These are phyloP conservation scores for Cheilinus undulatus DNA, from an alignment of 2,113 vertebrate species.

Conservation along the genomic window DNA sequence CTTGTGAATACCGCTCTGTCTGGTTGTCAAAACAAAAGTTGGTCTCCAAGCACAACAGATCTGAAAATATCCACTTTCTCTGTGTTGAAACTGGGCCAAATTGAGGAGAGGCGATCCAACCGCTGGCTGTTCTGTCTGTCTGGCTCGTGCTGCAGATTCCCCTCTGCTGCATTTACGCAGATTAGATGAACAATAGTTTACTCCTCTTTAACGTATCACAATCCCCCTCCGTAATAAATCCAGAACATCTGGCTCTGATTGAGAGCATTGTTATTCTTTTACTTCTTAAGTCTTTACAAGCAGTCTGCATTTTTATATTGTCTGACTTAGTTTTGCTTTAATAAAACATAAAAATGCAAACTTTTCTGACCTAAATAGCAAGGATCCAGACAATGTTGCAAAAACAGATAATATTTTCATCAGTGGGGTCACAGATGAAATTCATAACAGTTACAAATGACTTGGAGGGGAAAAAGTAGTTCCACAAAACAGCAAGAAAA, in stretches of 20 bases:
- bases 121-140: constrained; percentile 40
- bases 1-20: constrained; percentile 61
- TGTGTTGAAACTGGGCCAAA: constrained; percentile 66
- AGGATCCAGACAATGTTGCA: constrained; percentile 30
- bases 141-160: constrained; percentile 48
- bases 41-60: constrained; percentile 80
- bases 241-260: constrained; percentile 58
- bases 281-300: constrained; percentile 24
- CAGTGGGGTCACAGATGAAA: constrained; percentile 53
- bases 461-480: constrained; percentile 33
- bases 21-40: constrained; percentile 78
- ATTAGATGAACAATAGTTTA: constrained; percentile 51
- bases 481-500: constrained; percentile 38
- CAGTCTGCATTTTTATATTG: constrained; percentile 17
- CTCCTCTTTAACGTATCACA: constrained; percentile 49
- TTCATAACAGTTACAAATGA: constrained; percentile 56
- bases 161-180: constrained; percentile 31
- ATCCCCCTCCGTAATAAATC: constrained; percentile 23
- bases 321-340: constrained; percentile 13
- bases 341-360: constrained; percentile 27
- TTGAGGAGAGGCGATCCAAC: constrained; percentile 64
- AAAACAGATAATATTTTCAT: constrained; percentile 53
- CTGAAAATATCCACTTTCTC: constrained; percentile 76
- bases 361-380: constrained; percentile 41
- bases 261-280: constrained; percentile 41